Conservation (phyloP, 2,888 invertebrate genomes). For the Calliopum simillimum region DNA sequence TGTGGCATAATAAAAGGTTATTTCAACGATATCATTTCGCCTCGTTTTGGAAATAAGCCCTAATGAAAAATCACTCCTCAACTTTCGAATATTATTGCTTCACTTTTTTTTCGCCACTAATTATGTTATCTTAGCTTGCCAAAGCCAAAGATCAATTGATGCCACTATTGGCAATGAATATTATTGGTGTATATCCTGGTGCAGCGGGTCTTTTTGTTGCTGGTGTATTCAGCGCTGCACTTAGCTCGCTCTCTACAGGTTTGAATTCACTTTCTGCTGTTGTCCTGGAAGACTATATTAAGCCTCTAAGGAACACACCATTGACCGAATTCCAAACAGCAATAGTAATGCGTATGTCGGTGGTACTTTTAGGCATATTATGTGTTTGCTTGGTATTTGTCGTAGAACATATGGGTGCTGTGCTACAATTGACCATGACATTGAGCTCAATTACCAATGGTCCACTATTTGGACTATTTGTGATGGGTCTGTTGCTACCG, state of each 20-base stretch:
- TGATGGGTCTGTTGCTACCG: conserved; percentile 75
- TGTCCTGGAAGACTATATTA: conserved; percentile 82
- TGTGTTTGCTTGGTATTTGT: conserved; percentile 76
- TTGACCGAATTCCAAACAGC: conserved; percentile 70
- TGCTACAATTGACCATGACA: conserved; percentile 73
- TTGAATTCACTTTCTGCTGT: conserved; percentile 85
- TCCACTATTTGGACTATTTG: conserved; percentile 77
- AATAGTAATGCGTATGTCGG: conserved; percentile 75
- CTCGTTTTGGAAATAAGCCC: no score
- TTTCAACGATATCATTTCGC: no score
- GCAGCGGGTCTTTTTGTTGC: conserved; percentile 89
- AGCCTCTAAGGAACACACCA: conserved; percentile 73
- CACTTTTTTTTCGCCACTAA: background rate
- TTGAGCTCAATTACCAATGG: conserved; percentile 75
- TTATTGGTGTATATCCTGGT: conserved; percentile 80
- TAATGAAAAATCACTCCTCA: background rate
- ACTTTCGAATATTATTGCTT: background rate
- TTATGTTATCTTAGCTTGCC: conserved; percentile 71
- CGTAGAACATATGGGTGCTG: conserved; percentile 77
- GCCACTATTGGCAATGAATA: conserved; percentile 87
- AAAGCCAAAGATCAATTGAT: conserved; percentile 84
- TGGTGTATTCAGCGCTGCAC: conserved; percentile 87
- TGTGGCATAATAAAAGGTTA: no score
- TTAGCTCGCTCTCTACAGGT: conserved; percentile 85
- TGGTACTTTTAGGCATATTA: conserved; percentile 74